These are phyloP conservation scores for Parthenolecanium corni DNA, from an alignment of 2,888 invertebrate species.

Conservation along the genomic window DNA sequence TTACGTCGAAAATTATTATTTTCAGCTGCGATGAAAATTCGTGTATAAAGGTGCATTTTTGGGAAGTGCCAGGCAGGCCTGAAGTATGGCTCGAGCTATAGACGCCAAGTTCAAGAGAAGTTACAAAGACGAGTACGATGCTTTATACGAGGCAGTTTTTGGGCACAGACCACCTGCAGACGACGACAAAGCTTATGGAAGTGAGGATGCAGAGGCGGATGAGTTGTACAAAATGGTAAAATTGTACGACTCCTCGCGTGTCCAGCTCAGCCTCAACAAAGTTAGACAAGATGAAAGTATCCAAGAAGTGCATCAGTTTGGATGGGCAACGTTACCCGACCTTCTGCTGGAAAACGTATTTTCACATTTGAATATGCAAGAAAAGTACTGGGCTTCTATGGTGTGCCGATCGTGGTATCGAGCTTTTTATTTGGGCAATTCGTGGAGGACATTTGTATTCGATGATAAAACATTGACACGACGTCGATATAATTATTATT, in stretches of 20 bases:
- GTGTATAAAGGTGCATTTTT: too few relatives aligned
- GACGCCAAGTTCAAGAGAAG: constrained; percentile 12
- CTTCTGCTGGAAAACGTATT: constrained; percentile 62
- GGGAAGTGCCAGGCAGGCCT: too few relatives aligned
- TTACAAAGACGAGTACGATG: constrained; percentile 27
- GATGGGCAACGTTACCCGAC: constrained; percentile 49
- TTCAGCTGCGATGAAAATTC: too few relatives aligned
- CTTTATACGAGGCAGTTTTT: constrained; percentile 11
- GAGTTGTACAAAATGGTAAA: not conserved
- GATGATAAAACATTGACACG: constrained; percentile 62
- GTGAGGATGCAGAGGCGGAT: not conserved
- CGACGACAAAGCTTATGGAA: not conserved
- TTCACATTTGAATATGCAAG: constrained; percentile 51
- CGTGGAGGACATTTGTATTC: constrained; percentile 63
- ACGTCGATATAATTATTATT: constrained; percentile 64
- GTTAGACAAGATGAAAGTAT: too few relatives aligned
- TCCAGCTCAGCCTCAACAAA: not conserved
- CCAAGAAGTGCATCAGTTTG: not conserved
- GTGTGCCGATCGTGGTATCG: constrained; percentile 55
- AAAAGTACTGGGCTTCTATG: constrained; percentile 62
- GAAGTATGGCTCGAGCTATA: constrained; percentile 12
- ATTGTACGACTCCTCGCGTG: not conserved
- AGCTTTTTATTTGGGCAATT: constrained; percentile 57
- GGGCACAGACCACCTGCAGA: not conserved
- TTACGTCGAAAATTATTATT: too few relatives aligned